Base-by-base conservation (phyloP, 2,888 invertebrate genomes). In the Parnassius mnemosyne region DNA sequence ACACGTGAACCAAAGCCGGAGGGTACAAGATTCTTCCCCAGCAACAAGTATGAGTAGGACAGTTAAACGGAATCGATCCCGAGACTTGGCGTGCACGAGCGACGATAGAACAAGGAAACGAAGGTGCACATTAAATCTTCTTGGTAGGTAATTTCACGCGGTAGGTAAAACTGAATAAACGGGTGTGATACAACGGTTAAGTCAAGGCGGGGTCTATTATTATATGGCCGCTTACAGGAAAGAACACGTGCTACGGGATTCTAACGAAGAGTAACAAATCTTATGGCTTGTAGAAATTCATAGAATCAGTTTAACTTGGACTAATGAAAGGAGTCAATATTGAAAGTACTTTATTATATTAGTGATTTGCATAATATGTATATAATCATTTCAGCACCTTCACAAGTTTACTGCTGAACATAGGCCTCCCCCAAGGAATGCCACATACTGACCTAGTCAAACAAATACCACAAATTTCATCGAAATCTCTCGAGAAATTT, bases 141-240 rank as follows among this genome's bases (percentile, higher is more conserved):
- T 42, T 41, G 54, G 62, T 49, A 43, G 62, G 61, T 47, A 57
- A 61, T 61, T 57, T 57, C 47, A 42, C 34, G 62, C 53, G 57
- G 62, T 53, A 57, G 62, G 57, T 53, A 49, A 44, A 25, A 10
- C 53, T 25, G 57, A 46, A 12, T 53, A 46, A 46, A 49, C 47
- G 50, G 16, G 57, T 54, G 57, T 54, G 62, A 58, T 58, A 53
- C 57, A 53, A 54, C 57, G 44, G 61, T 56, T 61, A 54, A 46
- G 46, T 42, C 46, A 11, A 9, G 12, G 51, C 16, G 12, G 25
- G 13, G 25, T 44, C 12, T 62, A 54, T 62, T 44, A 62, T 62
- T 62, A 62, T 41, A 16, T 12, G 46, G 46, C 57, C 61, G 53
- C 11, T 53, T 13, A 42, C n/a, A 42, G 52, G 44, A 43, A 43